Evolutionary conservation across 2,113 vertebrate genomes (phyloP).

Genomic region (Scalopus aquaticus): DNA sequence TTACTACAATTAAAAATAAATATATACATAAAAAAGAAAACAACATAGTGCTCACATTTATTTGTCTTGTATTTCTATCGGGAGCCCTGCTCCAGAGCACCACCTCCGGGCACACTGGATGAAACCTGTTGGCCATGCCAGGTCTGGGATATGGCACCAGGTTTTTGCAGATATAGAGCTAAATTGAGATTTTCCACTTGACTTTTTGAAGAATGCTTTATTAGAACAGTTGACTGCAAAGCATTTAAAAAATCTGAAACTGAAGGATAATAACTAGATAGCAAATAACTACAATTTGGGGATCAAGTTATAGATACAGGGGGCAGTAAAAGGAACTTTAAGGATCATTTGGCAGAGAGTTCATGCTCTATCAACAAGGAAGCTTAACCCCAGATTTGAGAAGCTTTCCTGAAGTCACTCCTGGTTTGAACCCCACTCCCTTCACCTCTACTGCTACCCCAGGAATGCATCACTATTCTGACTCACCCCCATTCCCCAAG

Average conservation of each 20-base stretch:
- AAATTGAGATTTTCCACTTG: neutral
- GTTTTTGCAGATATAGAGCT: neutral
- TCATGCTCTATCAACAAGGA: neutral
- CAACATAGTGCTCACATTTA: neutral
- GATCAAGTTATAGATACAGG: neutral
- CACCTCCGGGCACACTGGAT: neutral
- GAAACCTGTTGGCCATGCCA: neutral
- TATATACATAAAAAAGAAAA: neutral
- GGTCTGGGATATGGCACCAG: neutral
- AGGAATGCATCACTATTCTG: neutral
- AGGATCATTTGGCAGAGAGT: neutral
- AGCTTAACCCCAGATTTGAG: neutral
- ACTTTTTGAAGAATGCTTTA: conserved; percentile 26
- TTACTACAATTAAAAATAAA: neutral
- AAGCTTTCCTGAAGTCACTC: neutral
- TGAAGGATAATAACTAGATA: neutral
- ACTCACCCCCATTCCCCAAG: neutral
- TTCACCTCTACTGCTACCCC: too few species aligned
- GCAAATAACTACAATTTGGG: neutral
- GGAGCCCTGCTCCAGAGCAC: neutral
- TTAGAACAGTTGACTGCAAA: neutral
- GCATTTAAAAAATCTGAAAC: conserved; percentile 30
- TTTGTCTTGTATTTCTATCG: neutral
- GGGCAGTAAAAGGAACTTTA: neutral
- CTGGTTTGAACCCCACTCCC: neutral